Evolutionary conservation across 1,140 invertebrate genomes (phyloP).

Genomic region (Armadillidium nasatum): DNA sequence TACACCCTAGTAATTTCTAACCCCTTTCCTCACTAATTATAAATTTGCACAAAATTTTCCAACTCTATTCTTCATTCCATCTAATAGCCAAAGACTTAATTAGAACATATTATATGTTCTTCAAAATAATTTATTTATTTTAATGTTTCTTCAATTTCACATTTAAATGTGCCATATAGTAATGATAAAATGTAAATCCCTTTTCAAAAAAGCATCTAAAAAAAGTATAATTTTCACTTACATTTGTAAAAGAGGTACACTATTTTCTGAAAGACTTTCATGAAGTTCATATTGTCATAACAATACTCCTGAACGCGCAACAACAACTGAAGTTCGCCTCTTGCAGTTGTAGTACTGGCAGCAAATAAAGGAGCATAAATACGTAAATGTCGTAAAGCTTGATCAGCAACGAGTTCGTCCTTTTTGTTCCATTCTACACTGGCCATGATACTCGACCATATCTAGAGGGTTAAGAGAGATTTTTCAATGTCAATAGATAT

Average conservation of each 20-base stretch:
- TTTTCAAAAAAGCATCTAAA: too few species aligned
- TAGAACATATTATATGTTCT: too few species aligned
- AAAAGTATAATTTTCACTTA: constrained; percentile 49
- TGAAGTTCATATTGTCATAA: constrained; percentile 98
- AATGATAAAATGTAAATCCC: too few species aligned
- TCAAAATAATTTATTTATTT: too few species aligned
- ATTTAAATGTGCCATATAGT: too few species aligned
- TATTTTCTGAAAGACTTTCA: constrained; percentile 97
- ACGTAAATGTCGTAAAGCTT: constrained; percentile 45
- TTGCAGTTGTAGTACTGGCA: constrained; percentile 72
- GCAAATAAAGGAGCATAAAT: constrained; percentile 75
- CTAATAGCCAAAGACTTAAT: too few species aligned
- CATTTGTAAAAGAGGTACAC: constrained; percentile 93
- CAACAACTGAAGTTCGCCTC: constrained; percentile 79
- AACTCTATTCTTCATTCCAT: too few species aligned
- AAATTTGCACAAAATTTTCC: too few species aligned
- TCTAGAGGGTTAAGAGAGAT: constrained; percentile 49
- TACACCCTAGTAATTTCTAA: too few species aligned
- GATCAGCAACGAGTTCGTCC: constrained; percentile 79
- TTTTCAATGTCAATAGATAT: background rate
- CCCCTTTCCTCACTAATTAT: too few species aligned
- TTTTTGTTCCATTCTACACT: constrained; percentile 97
- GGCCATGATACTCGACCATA: constrained; percentile 90
- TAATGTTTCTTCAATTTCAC: too few species aligned
- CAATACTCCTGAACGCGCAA: constrained; percentile 93